Evolutionary conservation across 2,113 vertebrate species (phyloP).

Genomic region (Cathartes aura): DNA sequence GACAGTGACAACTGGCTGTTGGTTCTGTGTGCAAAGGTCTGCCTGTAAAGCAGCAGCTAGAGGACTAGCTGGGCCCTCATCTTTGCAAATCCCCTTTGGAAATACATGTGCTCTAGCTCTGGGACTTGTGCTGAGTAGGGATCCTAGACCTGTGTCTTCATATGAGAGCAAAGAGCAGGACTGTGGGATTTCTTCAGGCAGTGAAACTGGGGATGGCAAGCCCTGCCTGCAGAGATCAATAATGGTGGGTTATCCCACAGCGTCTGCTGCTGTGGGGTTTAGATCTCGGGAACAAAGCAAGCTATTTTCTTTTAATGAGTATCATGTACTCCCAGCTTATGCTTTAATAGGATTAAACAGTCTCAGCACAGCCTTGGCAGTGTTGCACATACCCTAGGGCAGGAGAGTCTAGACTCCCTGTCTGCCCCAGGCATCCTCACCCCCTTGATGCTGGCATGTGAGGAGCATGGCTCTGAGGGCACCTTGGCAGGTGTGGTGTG

Average conservation of each 20-base stretch:
- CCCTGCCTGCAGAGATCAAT: neutral
- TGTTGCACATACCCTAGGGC: neutral
- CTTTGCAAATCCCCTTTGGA: neutral
- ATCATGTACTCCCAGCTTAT: neutral
- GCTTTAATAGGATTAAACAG: constrained; percentile 34
- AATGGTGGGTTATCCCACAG: neutral
- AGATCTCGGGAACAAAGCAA: neutral
- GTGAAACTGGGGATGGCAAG: neutral
- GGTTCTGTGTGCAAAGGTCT: neutral
- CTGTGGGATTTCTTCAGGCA: neutral
- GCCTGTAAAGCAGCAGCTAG: neutral
- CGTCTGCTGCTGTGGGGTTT: neutral
- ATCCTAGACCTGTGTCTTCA: neutral
- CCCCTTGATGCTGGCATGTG: neutral
- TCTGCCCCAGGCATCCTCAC: neutral
- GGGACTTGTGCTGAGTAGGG: neutral
- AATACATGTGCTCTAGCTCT: neutral
- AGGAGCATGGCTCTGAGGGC: neutral
- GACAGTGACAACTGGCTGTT: neutral
- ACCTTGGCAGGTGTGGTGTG: neutral
- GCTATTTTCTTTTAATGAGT: neutral
- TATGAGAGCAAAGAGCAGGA: neutral
- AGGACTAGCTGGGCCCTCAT: neutral
- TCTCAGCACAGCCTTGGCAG: neutral
- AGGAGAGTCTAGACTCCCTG: neutral